Base-by-base conservation (phyloP, 2,113 vertebrate species). In the Regulus satrapa region DNA sequence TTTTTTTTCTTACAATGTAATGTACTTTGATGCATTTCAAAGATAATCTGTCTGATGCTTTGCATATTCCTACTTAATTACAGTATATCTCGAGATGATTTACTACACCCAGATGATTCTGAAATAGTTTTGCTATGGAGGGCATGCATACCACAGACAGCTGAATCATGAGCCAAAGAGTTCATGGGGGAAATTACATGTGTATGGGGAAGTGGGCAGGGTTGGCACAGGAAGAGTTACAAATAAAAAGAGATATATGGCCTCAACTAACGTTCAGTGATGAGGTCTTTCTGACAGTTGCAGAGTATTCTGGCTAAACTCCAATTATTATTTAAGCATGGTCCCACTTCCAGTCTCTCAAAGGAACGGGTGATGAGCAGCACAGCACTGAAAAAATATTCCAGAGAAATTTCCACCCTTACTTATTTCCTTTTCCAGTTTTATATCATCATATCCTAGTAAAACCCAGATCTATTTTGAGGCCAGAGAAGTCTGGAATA, bases 31-130 rank as follows among this genome's bases (percentile, higher is more conserved):
- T 97, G 94, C 75, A 82, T 96, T 97, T 92, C 75, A 94, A 79
- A 97, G 96, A 97, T 97, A 96, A 94, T 97, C 92, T 94, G 76
- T n/a, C 80, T 94, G 92, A 85, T 86, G 88, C 67, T 94, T 95
- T 96, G 93, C 95, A 97, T 97, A 92, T 97, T 95, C 88, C 64
- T 79, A 18, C 86, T 92, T 96, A 97, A 97, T 97, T 96, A 88
- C 68, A 86, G 38, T 67, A 14, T 89, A 94, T 96, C 94, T 94
- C 34, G 17, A 95, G 94, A 88, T 96, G 87, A 97, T 96, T 93
- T 96, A 95, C 43, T 81, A 84, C 61, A 96, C 78, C 72, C 77
- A 94, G 89, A 91, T 90, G 76, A 94, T 41, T 79, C 75, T 88
- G 75, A 56, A 77, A 56, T 2, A 84, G 48, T 61, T 46, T 80